These are phyloP conservation scores for Atractosteus spatula DNA, from an alignment of 2,113 vertebrate genomes.

Conservation along the genomic window DNA sequence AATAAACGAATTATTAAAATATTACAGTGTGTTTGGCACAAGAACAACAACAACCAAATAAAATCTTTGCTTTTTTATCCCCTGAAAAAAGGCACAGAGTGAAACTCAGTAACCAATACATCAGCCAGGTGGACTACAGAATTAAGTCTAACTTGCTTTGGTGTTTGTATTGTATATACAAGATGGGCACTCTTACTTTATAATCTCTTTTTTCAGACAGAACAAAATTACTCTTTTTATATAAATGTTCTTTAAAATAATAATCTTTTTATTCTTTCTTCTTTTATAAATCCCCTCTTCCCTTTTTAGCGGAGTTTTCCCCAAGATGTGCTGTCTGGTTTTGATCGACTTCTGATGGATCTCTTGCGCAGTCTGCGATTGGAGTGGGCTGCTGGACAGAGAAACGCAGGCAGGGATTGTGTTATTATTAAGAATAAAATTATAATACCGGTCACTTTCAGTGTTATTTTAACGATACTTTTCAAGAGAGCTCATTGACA, in stretches of 20 bases:
- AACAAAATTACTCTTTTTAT: slow-evolving; percentile 69
- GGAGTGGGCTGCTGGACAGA: slow-evolving; percentile 59
- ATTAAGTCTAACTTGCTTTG: slow-evolving; percentile 72
- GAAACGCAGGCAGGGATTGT: slow-evolving; percentile 8
- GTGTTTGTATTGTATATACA: slow-evolving; percentile 69
- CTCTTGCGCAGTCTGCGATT: slow-evolving; percentile 70
- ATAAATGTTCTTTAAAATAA: slow-evolving; percentile 65
- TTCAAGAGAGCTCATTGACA: too few relatives aligned
- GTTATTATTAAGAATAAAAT: background rate
- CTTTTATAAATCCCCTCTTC: slow-evolving; percentile 32
- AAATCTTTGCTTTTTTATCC: slow-evolving; percentile 38
- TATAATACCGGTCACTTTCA: background rate
- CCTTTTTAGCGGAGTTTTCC: slow-evolving; percentile 64
- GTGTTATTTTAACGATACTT: too few relatives aligned
- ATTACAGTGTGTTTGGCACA: slow-evolving; percentile 30
- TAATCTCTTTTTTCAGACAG: slow-evolving; percentile 76
- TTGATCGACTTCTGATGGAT: slow-evolving; percentile 62
- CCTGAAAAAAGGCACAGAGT: slow-evolving; percentile 59
- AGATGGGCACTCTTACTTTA: slow-evolving; percentile 64
- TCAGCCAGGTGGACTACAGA: slow-evolving; percentile 31
- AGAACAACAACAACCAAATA: slow-evolving; percentile 16
- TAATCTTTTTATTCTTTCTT: slow-evolving; percentile 54
- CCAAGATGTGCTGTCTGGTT: slow-evolving; percentile 55
- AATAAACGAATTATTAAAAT: slow-evolving; percentile 32
- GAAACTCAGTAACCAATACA: slow-evolving; percentile 54